These are phyloP conservation scores for Cheilosia urbana DNA, from an alignment of 2,888 invertebrate species.

Conservation along the genomic window DNA sequence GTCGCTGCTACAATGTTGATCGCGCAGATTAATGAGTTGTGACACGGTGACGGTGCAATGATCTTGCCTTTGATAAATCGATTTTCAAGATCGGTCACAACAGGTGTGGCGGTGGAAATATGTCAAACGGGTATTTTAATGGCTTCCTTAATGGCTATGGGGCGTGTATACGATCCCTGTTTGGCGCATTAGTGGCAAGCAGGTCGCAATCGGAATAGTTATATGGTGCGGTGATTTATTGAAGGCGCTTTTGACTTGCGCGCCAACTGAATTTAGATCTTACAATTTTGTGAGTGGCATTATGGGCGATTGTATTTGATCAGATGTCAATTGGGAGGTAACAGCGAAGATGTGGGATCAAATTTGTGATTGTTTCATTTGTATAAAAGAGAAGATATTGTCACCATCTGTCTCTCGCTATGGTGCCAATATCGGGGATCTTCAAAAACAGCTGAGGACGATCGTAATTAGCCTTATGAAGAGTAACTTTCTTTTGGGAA, in stretches of 20 bases:
- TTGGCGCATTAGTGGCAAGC: background rate
- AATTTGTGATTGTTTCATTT: no score
- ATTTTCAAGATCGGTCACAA: slow-evolving; percentile 70
- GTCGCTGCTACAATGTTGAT: slow-evolving; percentile 59
- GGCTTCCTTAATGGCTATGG: slow-evolving; percentile 61
- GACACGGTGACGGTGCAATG: slow-evolving; percentile 63
- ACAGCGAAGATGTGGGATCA: background rate
- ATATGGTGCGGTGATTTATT: slow-evolving; percentile 59
- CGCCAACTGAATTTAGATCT: slow-evolving; percentile 24
- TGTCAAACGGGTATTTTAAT: slow-evolving; percentile 71
- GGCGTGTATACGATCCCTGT: slow-evolving; percentile 43
- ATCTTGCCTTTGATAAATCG: slow-evolving; percentile 67
- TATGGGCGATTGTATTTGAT: slow-evolving; percentile 22
- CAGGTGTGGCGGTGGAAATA: slow-evolving; percentile 66
- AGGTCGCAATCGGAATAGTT: slow-evolving; percentile 26
- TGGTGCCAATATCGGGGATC: no score
- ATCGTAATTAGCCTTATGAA: no score
- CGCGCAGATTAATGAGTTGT: slow-evolving; percentile 59
- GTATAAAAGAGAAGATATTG: no score
- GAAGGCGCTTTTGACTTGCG: slow-evolving; percentile 2
- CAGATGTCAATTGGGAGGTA: slow-evolving; percentile 1
- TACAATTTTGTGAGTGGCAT: background rate
- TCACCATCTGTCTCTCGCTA: no score
- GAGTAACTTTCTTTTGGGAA: no score
- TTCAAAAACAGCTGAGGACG: no score